A percentile compares a stretch with the other conserved stretches of the same genome.
Conservation (phyloP, 2,113 vertebrate species). For the Tragelaphus buxtoni region DNA sequence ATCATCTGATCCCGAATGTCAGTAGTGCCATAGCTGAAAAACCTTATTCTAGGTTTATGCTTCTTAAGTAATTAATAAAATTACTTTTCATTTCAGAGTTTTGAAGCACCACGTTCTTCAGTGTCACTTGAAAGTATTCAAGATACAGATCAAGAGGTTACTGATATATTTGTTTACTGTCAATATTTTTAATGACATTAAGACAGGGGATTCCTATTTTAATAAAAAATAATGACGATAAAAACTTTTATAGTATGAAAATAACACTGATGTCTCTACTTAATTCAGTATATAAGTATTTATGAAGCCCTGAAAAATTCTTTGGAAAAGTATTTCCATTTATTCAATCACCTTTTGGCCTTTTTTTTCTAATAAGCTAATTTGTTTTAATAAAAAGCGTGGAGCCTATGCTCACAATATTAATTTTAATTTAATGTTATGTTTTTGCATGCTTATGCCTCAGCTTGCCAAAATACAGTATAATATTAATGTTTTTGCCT, state of each 20-base stretch:
- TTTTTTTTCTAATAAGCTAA: not conserved
- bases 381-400: not conserved
- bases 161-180: constrained; percentile 47
- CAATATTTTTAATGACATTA: constrained; percentile 45
- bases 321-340: not conserved
- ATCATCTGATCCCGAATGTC: not conserved
- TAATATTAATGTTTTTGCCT: not conserved
- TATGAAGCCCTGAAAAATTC: not conserved
- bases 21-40: not conserved
- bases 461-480: not conserved
- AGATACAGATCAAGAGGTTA: constrained; percentile 85
- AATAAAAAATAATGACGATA: not conserved
- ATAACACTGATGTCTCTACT: not conserved
- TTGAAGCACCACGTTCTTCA: constrained; percentile 60
- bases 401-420: not conserved
- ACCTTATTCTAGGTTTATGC: not conserved
- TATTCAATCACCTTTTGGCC: not conserved
- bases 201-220: not conserved
- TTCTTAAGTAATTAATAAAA: constrained; percentile 53
- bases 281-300: constrained; percentile 8
- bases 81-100: constrained; percentile 70
- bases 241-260: not conserved
- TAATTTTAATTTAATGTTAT: constrained; percentile 29
- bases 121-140: constrained; percentile 54
- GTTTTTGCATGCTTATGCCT: not conserved